These are phyloP conservation scores for Benthosema pterotum DNA, from an alignment of 2,797 vertebrate genomes.

Conservation along the genomic window DNA sequence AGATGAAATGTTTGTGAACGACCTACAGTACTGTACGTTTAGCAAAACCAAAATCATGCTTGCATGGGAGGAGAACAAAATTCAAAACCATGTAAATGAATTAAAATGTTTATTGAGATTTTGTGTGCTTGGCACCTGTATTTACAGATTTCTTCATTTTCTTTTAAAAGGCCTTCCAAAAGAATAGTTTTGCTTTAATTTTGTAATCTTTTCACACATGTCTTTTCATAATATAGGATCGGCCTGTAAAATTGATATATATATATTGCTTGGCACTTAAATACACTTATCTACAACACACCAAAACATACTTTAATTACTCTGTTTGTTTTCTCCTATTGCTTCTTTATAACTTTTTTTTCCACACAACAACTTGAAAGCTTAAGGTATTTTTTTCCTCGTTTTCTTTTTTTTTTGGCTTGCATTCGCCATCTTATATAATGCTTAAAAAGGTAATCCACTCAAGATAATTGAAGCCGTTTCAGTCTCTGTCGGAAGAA, in stretches of 20 bases:
- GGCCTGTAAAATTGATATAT: constrained; percentile 88
- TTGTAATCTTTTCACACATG: constrained; percentile 65
- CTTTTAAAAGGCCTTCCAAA: constrained; percentile 84
- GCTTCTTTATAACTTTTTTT: constrained; percentile 75
- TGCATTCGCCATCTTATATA: constrained; percentile 83
- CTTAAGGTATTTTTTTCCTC: constrained; percentile 57
- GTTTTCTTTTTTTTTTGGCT: constrained; percentile 67
- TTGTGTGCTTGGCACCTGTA: constrained; percentile 95
- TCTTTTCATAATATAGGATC: constrained; percentile 81
- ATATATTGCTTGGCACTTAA: constrained; percentile 93
- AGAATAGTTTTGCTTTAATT: constrained; percentile 77
- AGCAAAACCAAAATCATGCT: not conserved
- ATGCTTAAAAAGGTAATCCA: constrained; percentile 71
- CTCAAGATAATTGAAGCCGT: constrained; percentile 68
- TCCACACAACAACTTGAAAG: constrained; percentile 90
- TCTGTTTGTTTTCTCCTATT: constrained; percentile 84
- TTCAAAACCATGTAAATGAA: constrained; percentile 72
- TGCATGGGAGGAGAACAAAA: constrained; percentile 25
- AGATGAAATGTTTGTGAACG: not conserved
- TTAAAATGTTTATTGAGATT: constrained; percentile 92
- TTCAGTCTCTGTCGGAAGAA: constrained; percentile 61
- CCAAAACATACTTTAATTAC: constrained; percentile 91
- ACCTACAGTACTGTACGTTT: not conserved
- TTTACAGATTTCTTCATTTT: constrained; percentile 94
- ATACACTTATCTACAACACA: constrained; percentile 97